phyloP scores from a whole-genome alignment of 2,113 vertebrate genomes.

The Brachirus orientalis region DNA sequence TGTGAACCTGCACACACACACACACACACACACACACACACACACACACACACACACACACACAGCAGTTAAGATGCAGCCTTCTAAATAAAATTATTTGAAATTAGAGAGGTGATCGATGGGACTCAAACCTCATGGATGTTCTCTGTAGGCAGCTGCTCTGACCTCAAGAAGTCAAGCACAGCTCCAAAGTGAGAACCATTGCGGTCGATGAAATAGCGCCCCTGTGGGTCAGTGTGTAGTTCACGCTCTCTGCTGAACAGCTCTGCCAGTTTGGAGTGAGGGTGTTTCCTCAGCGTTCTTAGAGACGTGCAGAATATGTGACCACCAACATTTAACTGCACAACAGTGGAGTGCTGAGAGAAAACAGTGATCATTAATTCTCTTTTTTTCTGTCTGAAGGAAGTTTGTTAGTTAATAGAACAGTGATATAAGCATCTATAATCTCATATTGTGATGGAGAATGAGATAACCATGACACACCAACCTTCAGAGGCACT shows the following conservation, averaged over 20 bases:
- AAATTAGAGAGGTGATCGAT: neutral
- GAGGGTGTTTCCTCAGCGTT: constrained; percentile 86
- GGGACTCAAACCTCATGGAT: constrained; percentile 74
- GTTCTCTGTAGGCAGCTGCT: constrained; percentile 81
- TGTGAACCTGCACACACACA: constrained; percentile 76
- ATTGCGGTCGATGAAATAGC: constrained; percentile 89
- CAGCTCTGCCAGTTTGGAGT: constrained; percentile 87
- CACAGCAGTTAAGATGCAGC: too few species aligned
- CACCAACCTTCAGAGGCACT: too few species aligned
- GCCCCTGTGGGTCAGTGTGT: constrained; percentile 80
- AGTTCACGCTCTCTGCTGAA: constrained; percentile 75
- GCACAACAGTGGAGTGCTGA: constrained; percentile 81
- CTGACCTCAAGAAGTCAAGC: constrained; percentile 89
- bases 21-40: neutral
- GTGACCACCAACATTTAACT: constrained; percentile 89
- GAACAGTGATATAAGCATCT: neutral
- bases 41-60: too few species aligned
- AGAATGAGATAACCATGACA: too few species aligned
- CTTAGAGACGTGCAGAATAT: constrained; percentile 84
- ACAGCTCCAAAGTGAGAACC: constrained; percentile 87
- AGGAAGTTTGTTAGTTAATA: neutral
- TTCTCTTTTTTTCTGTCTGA: too few species aligned
- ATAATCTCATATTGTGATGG: too few species aligned
- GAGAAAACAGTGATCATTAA: neutral
- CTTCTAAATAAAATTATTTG: neutral